Evolutionary conservation across 1,140 invertebrate species (phyloP).

Genomic region (Hylaeus volcanicus): DNA sequence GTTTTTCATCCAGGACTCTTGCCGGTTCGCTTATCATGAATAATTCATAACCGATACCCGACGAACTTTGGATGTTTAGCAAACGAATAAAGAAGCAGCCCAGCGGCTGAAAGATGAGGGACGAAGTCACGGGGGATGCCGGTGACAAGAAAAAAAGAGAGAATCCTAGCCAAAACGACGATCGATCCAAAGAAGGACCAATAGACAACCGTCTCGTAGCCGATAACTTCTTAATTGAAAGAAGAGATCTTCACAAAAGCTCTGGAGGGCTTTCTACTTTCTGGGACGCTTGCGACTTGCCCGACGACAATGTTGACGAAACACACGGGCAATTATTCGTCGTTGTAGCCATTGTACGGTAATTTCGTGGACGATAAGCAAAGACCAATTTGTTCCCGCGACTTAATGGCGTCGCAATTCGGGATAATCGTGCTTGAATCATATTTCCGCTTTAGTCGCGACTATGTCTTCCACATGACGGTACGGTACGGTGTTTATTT

Average conservation of each 20-base stretch:
- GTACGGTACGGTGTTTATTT: no score
- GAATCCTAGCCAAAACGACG: slow-evolving; percentile 5
- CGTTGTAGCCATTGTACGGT: background rate
- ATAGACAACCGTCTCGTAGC: slow-evolving; percentile 45
- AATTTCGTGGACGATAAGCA: slow-evolving; percentile 32
- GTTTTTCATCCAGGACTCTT: slow-evolving; percentile 51
- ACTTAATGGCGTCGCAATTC: background rate
- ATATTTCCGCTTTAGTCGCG: no score
- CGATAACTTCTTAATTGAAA: slow-evolving; percentile 61
- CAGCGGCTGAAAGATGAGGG: background rate
- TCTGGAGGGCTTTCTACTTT: slow-evolving; percentile 22
- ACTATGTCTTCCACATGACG: no score
- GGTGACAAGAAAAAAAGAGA: background rate
- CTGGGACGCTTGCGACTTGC: slow-evolving; percentile 32
- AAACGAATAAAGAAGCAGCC: slow-evolving; percentile 47
- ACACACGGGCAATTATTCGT: slow-evolving; percentile 35
- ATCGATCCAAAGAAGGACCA: slow-evolving; percentile 36
- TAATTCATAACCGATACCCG: slow-evolving; percentile 65
- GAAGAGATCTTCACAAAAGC: slow-evolving; percentile 38
- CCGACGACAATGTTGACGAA: slow-evolving; percentile 31
- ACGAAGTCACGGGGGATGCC: background rate
- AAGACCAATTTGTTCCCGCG: slow-evolving; percentile 9
- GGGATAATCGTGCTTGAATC: no score
- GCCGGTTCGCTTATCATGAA: slow-evolving; percentile 56
- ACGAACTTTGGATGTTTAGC: slow-evolving; percentile 54